Percentiles rank a stretch among this genome's conserved stretches.
Conservation (phyloP, 2,113 vertebrate species). For the Hippocampus guttulatus region DNA sequence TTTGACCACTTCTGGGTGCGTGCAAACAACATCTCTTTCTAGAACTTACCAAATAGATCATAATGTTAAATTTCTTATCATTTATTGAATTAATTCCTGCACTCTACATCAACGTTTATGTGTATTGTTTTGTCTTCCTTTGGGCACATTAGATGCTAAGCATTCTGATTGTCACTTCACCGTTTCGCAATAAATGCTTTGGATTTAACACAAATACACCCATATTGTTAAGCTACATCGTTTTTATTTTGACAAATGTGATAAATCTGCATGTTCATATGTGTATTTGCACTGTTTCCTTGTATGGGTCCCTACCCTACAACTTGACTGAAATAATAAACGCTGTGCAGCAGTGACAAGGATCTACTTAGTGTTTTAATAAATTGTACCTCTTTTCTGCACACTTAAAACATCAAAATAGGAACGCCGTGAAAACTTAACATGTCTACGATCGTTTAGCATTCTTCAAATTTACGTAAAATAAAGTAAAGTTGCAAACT, state of each 20-base stretch:
- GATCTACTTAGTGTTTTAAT: not conserved
- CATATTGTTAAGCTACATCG: not conserved
- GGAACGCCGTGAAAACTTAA: too few species aligned
- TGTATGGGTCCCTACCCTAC: not conserved
- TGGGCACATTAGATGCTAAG: not conserved
- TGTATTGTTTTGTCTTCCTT: not conserved
- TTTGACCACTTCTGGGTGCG: not conserved
- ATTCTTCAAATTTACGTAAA: too few species aligned
- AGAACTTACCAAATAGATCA: not conserved
- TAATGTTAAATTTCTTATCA: not conserved
- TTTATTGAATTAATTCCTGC: not conserved
- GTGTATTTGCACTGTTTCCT: not conserved
- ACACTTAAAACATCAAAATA: not conserved
- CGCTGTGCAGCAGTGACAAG: not conserved
- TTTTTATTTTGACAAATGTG: not conserved
- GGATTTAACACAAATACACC: not conserved
- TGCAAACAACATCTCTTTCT: not conserved
- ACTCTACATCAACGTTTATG: not conserved
- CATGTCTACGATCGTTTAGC: too few species aligned
- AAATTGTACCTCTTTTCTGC: not conserved
- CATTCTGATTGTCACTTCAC: not conserved
- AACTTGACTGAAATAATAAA: not conserved
- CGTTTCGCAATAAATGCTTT: not conserved
- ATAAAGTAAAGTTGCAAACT: too few species aligned
- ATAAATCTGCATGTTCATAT: not conserved